Conservation (phyloP, 2,888 invertebrate species). For the Epicampocera succincta region DNA sequence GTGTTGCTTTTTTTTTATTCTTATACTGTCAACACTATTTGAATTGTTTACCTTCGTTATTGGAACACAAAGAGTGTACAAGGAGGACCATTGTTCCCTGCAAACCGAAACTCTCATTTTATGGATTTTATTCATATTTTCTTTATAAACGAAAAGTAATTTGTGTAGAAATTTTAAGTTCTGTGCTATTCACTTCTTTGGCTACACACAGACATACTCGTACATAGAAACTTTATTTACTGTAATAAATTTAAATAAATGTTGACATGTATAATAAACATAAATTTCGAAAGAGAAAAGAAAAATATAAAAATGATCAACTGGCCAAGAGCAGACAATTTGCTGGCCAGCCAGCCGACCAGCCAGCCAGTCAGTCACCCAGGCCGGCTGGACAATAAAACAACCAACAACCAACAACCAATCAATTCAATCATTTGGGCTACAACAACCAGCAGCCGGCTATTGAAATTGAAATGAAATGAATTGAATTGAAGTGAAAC, state of each 20-base stretch:
- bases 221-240: constrained; percentile 50
- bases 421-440: constrained; percentile 47
- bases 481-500: constrained; percentile 50
- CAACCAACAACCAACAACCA: constrained; percentile 9
- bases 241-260: constrained; percentile 73
- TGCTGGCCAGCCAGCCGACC: constrained; percentile 32
- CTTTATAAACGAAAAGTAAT: constrained; percentile 38
- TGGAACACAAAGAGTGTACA: constrained; percentile 33
- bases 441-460: constrained; percentile 12
- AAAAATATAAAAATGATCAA: constrained; percentile 29
- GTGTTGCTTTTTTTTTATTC: constrained; percentile 48
- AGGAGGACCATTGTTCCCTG: constrained; percentile 47
- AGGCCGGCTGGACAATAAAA: constrained; percentile 4
- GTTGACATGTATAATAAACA: constrained; percentile 72
- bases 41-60: constrained; percentile 55
- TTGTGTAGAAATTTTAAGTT: constrained; percentile 36
- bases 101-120: constrained; percentile 10
- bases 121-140: constrained; percentile 11
- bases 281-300: constrained; percentile 61
- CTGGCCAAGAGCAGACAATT: constrained; percentile 47
- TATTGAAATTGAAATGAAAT: constrained; percentile 47
- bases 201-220: neutral
- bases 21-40: constrained; percentile 60
- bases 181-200: neutral
- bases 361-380: constrained; percentile 12